Conservation (phyloP, 2,888 invertebrate genomes). For the Malthinus flaveolus region DNA sequence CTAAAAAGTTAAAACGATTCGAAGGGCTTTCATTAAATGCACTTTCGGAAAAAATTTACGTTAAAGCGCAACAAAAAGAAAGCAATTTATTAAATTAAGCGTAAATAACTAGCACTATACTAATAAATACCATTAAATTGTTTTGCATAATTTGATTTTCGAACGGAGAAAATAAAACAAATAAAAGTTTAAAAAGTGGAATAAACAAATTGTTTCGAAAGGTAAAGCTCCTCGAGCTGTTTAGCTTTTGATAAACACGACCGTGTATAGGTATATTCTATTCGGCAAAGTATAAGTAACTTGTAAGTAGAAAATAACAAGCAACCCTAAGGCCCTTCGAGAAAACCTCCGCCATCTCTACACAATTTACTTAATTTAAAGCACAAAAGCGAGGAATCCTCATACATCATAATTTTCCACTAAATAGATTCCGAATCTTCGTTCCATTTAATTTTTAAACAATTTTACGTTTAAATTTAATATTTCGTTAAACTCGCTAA, state of each 20-base stretch:
- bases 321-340: constrained; percentile 15
- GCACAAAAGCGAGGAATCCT: constrained; percentile 7
- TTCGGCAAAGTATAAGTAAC: constrained; percentile 20
- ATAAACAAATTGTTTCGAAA: constrained; percentile 9
- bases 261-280: constrained; percentile 18
- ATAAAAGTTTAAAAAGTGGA: neutral
- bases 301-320: constrained; percentile 23
- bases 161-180: too few relatives aligned
- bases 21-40: neutral
- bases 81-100: too few relatives aligned
- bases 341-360: constrained; percentile 12
- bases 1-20: neutral
- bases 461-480: neutral
- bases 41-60: neutral
- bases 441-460: constrained; percentile 1
- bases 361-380: constrained; percentile 12
- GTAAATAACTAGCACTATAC: too few relatives aligned
- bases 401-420: constrained; percentile 8
- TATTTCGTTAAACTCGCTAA: too few relatives aligned
- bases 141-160: too few relatives aligned
- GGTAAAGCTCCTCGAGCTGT: constrained; percentile 12
- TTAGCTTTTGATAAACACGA: constrained; percentile 18
- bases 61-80: too few relatives aligned
- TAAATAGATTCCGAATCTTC: neutral
- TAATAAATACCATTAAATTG: too few relatives aligned